Percentiles rank a stretch among this genome's conserved stretches.
Conservation (phyloP, 2,113 vertebrate genomes). For the Reinhardtius hippoglossoides region DNA sequence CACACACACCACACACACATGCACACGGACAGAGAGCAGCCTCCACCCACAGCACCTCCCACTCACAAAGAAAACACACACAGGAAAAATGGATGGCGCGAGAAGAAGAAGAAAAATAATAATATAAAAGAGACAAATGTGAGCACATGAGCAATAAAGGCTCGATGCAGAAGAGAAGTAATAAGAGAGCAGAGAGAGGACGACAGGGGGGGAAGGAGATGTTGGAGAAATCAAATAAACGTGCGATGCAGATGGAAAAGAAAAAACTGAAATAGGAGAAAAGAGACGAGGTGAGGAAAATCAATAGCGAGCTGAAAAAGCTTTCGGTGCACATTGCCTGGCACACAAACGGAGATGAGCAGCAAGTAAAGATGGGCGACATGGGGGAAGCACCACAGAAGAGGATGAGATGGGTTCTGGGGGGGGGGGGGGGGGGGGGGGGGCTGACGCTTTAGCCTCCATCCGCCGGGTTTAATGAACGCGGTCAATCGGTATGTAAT, state of each 20-base stretch:
- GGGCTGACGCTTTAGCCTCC: conserved; percentile 39
- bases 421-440: too few species aligned
- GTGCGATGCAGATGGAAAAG: conserved; percentile 53
- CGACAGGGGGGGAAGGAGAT: conserved; percentile 26
- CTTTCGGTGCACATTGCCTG: conserved; percentile 54
- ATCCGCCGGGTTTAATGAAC: conserved; percentile 61
- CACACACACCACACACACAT: background rate
- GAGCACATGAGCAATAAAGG: conserved; percentile 58
- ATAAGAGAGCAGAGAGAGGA: conserved; percentile 3
- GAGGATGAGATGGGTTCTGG: conserved; percentile 47
- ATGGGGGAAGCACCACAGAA: conserved; percentile 49
- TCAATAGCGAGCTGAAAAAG: conserved; percentile 67
- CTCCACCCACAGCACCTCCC: conserved; percentile 49
- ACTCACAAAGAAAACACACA: conserved; percentile 33
- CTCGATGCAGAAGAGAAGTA: conserved; percentile 42
- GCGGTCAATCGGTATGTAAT: conserved; percentile 38
- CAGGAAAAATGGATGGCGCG: conserved; percentile 42
- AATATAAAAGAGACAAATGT: conserved; percentile 18
- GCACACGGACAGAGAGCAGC: conserved; percentile 43
- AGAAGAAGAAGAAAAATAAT: conserved; percentile 23
- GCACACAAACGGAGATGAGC: conserved; percentile 70
- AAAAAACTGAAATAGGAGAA: conserved; percentile 21
- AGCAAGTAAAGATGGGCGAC: conserved; percentile 61
- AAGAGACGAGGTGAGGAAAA: conserved; percentile 51
- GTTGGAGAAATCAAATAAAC: conserved; percentile 52